Conservation (phyloP, 2,888 invertebrate species). For the Acanthopleura granulata region DNA sequence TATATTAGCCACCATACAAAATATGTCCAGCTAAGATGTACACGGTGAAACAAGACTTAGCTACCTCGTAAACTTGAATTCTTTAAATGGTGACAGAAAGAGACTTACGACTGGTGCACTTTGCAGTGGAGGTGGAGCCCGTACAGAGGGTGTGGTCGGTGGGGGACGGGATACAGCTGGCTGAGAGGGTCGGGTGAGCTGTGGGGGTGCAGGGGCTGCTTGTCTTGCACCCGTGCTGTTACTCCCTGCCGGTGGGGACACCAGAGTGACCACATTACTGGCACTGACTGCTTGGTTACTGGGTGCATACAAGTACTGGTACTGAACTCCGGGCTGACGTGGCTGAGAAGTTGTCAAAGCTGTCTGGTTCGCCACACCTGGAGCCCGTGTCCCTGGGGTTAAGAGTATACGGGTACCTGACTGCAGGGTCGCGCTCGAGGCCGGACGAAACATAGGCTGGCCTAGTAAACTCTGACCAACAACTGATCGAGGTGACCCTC, state of each 20-base stretch:
- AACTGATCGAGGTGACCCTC: neutral
- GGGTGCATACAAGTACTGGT: slow-evolving; percentile 9
- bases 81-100: no score
- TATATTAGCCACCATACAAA: no score
- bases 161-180: neutral
- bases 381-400: neutral
- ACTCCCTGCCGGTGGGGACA: slow-evolving; percentile 15
- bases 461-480: neutral
- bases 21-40: no score
- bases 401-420: neutral
- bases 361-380: neutral
- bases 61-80: no score
- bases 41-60: no score
- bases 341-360: neutral
- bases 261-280: slow-evolving; percentile 7
- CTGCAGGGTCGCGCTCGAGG: neutral
- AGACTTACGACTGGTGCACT: slow-evolving; percentile 24
- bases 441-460: neutral
- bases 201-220: slow-evolving; percentile 14
- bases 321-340: neutral
- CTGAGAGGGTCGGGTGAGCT: slow-evolving; percentile 25
- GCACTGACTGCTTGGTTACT: neutral
- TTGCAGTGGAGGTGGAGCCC: slow-evolving; percentile 37
- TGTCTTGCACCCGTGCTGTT: slow-evolving; percentile 4
- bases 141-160: slow-evolving; percentile 2